A percentile compares a stretch with the other conserved stretches of the same genome.
These are phyloP conservation scores for Mobula birostris DNA, from an alignment of 2,113 vertebrate genomes.

Conservation along the genomic window DNA sequence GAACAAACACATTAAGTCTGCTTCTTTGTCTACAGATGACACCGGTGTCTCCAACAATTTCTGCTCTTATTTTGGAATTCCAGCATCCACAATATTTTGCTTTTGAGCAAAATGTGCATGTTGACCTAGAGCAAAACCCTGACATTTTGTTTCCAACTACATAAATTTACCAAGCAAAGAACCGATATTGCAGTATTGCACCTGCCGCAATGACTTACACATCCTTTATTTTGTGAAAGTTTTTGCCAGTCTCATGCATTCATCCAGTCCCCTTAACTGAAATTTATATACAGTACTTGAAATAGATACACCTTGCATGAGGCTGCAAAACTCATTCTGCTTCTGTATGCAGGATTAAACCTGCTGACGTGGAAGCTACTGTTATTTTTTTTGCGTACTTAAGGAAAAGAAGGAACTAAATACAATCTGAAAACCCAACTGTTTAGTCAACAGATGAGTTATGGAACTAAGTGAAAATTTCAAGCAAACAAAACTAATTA, in stretches of 20 bases:
- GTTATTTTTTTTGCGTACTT: neutral
- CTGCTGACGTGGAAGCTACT: neutral
- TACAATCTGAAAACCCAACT: neutral
- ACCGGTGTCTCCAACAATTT: no score
- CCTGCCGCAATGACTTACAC: neutral
- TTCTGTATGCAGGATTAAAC: neutral
- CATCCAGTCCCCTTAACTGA: neutral
- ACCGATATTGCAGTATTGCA: neutral
- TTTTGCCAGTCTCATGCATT: neutral
- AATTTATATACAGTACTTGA: neutral
- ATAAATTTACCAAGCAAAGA: neutral
- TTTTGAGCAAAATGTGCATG: no score
- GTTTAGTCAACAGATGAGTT: neutral
- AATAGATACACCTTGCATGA: neutral
- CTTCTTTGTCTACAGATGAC: no score
- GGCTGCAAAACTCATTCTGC: neutral
- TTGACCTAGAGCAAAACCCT: neutral
- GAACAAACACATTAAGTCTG: no score
- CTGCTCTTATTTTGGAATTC: no score
- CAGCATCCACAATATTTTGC: no score
- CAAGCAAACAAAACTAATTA: neutral
- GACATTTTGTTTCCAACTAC: neutral
- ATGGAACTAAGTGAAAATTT: neutral
- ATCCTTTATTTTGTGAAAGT: neutral
- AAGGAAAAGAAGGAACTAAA: neutral